Conservation (phyloP, 2,888 invertebrate species). For the Ormyrus labotus region DNA sequence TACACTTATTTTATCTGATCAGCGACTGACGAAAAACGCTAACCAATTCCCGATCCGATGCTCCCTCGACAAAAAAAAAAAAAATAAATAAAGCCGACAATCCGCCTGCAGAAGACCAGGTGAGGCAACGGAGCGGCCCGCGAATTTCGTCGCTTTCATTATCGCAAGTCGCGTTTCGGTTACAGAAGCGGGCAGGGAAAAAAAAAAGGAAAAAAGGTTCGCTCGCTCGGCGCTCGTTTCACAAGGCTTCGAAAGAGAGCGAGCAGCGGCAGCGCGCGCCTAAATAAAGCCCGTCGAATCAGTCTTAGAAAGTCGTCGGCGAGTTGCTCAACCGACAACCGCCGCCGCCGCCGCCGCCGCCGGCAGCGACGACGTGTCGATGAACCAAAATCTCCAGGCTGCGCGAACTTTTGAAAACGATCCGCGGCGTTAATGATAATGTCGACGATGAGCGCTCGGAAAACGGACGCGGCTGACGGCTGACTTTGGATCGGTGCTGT, state of each 20-base stretch:
- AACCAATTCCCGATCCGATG: too few species aligned
- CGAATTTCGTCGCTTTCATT: slow-evolving; percentile 32
- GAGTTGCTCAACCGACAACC: slow-evolving; percentile 17
- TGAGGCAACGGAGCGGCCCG: too few species aligned
- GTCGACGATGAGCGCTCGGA: not conserved
- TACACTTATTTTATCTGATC: too few species aligned
- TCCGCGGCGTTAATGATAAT: too few species aligned
- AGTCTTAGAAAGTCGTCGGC: slow-evolving; percentile 47
- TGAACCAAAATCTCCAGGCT: slow-evolving; percentile 35
- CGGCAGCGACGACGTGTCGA: slow-evolving; percentile 28
- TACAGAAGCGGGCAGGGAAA: not conserved
- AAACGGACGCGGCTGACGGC: not conserved
- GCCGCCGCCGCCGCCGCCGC: slow-evolving; percentile 2
- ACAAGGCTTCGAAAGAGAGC: not conserved
- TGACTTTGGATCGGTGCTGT: too few species aligned
- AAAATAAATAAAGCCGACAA: too few species aligned
- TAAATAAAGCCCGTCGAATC: slow-evolving; percentile 40
- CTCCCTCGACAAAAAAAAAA: too few species aligned
- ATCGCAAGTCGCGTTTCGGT: slow-evolving; percentile 33
- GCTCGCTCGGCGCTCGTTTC: slow-evolving; percentile 24
- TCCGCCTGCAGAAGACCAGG: too few species aligned
- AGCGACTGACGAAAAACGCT: too few species aligned
- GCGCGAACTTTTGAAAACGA: slow-evolving; percentile 7
- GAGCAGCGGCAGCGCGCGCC: slow-evolving; percentile 45
- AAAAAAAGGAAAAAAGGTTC: slow-evolving; percentile 17